Conservation (phyloP, 2,113 vertebrate genomes). For the Periophthalmus modestus region DNA sequence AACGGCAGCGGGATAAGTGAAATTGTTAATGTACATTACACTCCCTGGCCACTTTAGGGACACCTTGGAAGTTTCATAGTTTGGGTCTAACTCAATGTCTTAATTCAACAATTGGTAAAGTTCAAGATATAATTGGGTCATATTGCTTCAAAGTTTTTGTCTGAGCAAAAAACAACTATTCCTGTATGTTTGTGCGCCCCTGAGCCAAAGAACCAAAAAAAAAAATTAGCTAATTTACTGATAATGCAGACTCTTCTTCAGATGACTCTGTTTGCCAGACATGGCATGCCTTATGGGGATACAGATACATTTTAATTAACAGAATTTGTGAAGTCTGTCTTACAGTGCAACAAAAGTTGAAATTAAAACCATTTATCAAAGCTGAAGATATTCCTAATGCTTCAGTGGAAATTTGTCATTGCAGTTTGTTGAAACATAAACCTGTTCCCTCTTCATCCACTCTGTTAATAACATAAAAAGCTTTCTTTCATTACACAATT, state of each 20-base stretch:
- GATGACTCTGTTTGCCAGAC: conserved; percentile 4
- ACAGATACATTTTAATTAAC: conserved; percentile 58
- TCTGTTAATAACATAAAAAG: background rate
- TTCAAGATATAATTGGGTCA: background rate
- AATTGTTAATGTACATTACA: background rate
- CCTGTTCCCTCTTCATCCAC: conserved; percentile 11
- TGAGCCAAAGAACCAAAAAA: conserved; percentile 29
- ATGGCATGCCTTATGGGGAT: conserved; percentile 24
- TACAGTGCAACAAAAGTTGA: conserved; percentile 23
- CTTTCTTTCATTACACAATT: background rate
- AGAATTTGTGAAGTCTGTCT: conserved; percentile 22
- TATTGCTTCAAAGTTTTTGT: conserved; percentile 14
- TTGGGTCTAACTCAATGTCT: background rate
- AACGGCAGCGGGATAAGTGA: conserved; percentile 10
- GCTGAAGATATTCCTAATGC: conserved; percentile 15
- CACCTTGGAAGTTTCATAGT: background rate
- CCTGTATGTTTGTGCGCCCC: conserved; percentile 22
- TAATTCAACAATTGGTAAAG: background rate
- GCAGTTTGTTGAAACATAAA: conserved; percentile 24
- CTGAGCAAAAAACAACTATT: conserved; percentile 20
- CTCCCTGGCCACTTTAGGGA: background rate
- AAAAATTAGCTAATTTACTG: conserved; percentile 28
- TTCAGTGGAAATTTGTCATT: conserved; percentile 38
- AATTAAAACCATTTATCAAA: conserved; percentile 52
- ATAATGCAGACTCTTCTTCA: conserved; percentile 24